Evolutionary conservation across 2,113 vertebrate genomes (phyloP), one percentile per base, ranked within the genome.

Genomic region (Butorides virescens): DNA sequence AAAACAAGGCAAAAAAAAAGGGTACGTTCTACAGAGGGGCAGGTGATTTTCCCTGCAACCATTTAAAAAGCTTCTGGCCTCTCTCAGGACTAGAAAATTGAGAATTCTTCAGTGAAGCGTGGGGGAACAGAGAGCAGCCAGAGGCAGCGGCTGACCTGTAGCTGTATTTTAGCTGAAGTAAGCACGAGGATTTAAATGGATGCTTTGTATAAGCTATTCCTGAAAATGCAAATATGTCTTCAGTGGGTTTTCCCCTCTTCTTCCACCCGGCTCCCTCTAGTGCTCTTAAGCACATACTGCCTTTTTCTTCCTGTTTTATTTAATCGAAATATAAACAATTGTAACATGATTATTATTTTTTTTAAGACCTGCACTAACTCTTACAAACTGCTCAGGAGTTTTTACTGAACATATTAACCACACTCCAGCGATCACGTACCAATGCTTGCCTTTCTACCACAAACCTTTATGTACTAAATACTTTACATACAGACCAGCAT

Each of bases 211-310:
- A 82, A 81, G 8, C 52, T 91, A 46, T 11, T 65, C 53, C 46
- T 87, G 76, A 91, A 90, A 95, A 88, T 34, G 62, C 50, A 73
- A 88, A 50, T 13, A 25, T 4, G 30, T 55, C 66, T 58, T 82
- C 37, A 47, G 6, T 0, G 2, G 25, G 73, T 79, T 73, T 21
- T 44, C 42, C 29, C 49, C 87, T 91, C 53, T 61, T 92, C 80
- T 87, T 88, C 86, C 62, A 85, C 77, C 63, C 55, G 55, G 96
- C 95, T 96, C 95, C 97, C 95, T 90, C 96, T 97, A 97, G 94
- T 7, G 96, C 52, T 66, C 47, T 58, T 25, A 47, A 76, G 50
- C 11, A 56, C 18, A 62, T 15, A 70, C 2, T 15, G 71, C 32
- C 50, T 88, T 73, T 85, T 50, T 52, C 29, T 46, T 76, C 58